Evolutionary conservation across 2,888 invertebrate genomes (phyloP), one percentile per base, ranked within the genome.

Genomic region (Diarsia mendica): DNA sequence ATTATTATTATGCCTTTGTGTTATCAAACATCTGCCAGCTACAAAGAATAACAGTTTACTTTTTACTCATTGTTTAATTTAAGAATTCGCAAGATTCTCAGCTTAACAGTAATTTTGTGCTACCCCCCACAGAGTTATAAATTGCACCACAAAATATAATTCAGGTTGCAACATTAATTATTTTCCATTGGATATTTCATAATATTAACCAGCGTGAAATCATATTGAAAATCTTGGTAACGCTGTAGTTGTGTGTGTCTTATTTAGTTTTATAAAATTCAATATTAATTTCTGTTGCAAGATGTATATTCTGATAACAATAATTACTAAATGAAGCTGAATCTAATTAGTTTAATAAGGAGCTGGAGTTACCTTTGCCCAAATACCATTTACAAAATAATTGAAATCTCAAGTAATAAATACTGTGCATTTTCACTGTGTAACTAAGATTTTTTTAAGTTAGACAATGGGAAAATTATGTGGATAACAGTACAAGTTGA

Each of bases 121-220:
- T 80, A 84, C 82, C 84, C 72, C 84, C 79, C 67, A 77, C 81
- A 55, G 60, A 68, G 81, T 64, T 64, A 18, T 55, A 68, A 53
- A 46, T 85, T 83, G 67, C 78, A 72, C 28, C 67, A 78, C 11
- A 65, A 60, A 60, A 53, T 68, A 70, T 65, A 51, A 48, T 64
- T 66, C 28, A 20, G 1, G 6, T 33, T 63, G 23, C 51, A 66
- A 60, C 39, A 66, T 51, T 28, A 39, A 33, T 61, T 58, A 39
- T 20, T 66, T 65, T 61, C 8, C 51, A 3, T 53, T 60, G 1
- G 28, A 48, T 58, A 68, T 75, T 81, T 44, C 68, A 28, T 66
- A 53, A 70, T 64, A 65, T 46, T 55, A 13, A 2, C 15, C 2
- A 1, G 18, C 0, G 9, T 51, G 3, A 69, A 76, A 33, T n/a